Evolutionary conservation across 1,140 invertebrate species (phyloP).

Genomic region (Lepeophtheirus salmonis): DNA sequence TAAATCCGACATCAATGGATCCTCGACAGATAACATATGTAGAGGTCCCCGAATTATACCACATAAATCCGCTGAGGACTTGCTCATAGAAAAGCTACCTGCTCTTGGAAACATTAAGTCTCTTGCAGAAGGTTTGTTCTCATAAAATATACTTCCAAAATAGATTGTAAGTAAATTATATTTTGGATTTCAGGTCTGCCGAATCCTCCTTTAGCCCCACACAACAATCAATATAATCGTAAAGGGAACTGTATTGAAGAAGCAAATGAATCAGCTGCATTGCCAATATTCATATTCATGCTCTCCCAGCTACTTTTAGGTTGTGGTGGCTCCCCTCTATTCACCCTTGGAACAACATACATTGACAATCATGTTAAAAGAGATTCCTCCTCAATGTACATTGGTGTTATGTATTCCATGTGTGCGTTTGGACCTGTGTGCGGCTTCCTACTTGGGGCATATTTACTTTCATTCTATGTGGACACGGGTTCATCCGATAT

Average conservation of each 20-base stretch:
- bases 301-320: conserved; percentile 35
- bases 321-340: conserved; percentile 34
- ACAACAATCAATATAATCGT: conserved; percentile 42
- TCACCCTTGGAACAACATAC: conserved; percentile 36
- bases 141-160: background rate
- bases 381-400: conserved; percentile 34
- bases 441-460: conserved; percentile 35
- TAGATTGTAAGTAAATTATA: conserved; percentile 4
- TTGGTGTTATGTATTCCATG: conserved; percentile 37
- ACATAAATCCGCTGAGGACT: conserved; percentile 11
- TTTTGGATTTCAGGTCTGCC: conserved; percentile 34
- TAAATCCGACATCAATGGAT: conserved; percentile 40
- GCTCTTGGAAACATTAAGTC: conserved; percentile 19
- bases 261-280: conserved; percentile 27
- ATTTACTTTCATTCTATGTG: conserved; percentile 35
- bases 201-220: conserved; percentile 46
- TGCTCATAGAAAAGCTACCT: conserved; percentile 21
- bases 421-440: conserved; percentile 37
- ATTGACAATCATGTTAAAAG: conserved; percentile 37
- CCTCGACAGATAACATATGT: conserved; percentile 55
- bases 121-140: background rate
- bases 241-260: conserved; percentile 58
- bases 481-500: conserved; percentile 24
- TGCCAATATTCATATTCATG: conserved; percentile 34
- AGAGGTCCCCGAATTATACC: conserved; percentile 25